These are phyloP conservation scores for Calliphora vicina DNA, from an alignment of 1,140 invertebrate genomes.

Conservation along the genomic window DNA sequence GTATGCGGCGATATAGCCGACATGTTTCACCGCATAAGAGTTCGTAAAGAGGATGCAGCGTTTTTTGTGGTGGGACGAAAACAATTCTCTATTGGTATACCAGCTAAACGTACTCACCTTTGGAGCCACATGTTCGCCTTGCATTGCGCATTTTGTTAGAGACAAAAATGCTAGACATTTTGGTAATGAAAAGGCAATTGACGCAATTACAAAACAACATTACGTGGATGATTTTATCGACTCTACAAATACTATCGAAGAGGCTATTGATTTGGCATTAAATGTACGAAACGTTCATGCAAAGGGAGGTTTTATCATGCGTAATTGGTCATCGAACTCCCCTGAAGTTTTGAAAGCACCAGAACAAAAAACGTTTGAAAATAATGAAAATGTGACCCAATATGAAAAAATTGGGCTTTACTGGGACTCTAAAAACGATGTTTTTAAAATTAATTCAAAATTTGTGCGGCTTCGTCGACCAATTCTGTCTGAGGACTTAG, in stretches of 20 bases:
- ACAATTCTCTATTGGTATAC: not conserved
- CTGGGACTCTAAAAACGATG: slow-evolving; percentile 26
- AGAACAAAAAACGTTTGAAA: not conserved
- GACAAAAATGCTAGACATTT: slow-evolving; percentile 25
- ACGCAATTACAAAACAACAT: not conserved
- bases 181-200: not conserved
- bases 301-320: not conserved
- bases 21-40: not conserved
- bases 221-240: slow-evolving; percentile 22
- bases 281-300: not conserved
- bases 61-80: not conserved
- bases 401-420: slow-evolving; percentile 28
- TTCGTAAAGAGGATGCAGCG: slow-evolving; percentile 39
- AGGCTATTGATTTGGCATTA: slow-evolving; percentile 1
- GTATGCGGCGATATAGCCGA: slow-evolving; percentile 11
- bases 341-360: not conserved
- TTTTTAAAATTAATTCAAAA: not conserved
- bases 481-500: not conserved
- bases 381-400: not conserved
- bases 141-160: slow-evolving; percentile 29
- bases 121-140: slow-evolving; percentile 4
- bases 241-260: not conserved
- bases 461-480: not conserved
- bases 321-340: slow-evolving; percentile 32
- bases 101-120: slow-evolving; percentile 13